Evolutionary conservation across 1,140 invertebrate species (phyloP), one percentile per base, ranked within the genome.

Genomic region (Tachypleus tridentatus): DNA sequence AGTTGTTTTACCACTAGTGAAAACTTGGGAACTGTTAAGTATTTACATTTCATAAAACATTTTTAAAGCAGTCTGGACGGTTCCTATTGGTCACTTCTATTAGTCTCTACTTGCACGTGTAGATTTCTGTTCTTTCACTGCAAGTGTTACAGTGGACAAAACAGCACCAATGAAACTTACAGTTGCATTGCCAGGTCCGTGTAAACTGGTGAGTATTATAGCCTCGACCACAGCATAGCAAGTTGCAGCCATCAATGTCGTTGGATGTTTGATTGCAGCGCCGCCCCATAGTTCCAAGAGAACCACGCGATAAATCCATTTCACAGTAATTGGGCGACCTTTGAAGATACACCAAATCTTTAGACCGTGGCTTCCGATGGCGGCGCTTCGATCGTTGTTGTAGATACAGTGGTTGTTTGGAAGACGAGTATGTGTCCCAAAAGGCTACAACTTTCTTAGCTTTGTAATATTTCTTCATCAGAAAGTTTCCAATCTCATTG

Each of bases 291-390:
- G 84, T 85, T 4, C 84, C 84, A 3, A 82, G 70, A 58, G 69
- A 70, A 48, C 66, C 69, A 10, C 56, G 57, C 53, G 57, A 29
- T 49, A 61, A 58, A 73, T 93, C 88, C 4, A 59, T 53, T 57
- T 93, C 87, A 75, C 94, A 97, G 76, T 96, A 97, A 74, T 94
- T 92, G 0, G 93, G 93, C 47, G 92, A 95, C 49, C 83, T 77
- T 74, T 95, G 87, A 68, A 97, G 78, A 78, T 85, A 97, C 11
- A 97, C 90, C 65, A 97, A 80, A 74, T 96, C 91, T 64, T 85
- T 83, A 73, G 85, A 83, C 71, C 87, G 87, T 52, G 88, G 87
- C 70, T 77, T 80, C 70, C 64, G 49, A 47, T 57, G 59, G 9
- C 58, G 58, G 7, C 62, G 54, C n/a, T 69, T 64, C n/a, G 61